These are phyloP conservation scores for Pimpla rufipes DNA, from an alignment of 2,888 invertebrate genomes.

Conservation along the genomic window DNA sequence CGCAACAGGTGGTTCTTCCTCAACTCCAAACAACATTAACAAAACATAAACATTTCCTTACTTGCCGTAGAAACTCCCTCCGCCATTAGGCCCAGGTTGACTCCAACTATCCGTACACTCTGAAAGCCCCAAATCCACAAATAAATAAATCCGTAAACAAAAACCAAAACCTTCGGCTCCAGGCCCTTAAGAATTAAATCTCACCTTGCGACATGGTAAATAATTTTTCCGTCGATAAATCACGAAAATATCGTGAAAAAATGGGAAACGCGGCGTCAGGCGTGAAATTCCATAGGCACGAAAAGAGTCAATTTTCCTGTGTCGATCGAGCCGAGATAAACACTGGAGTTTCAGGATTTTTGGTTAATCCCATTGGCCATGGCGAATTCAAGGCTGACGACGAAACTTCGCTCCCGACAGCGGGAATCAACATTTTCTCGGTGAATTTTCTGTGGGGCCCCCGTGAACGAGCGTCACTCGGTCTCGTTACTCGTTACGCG, in stretches of 20 bases:
- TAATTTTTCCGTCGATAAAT: neutral
- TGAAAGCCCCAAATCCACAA: conserved; percentile 35
- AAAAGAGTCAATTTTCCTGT: conserved; percentile 9
- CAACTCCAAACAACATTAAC: too few relatives aligned
- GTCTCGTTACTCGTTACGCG: conserved; percentile 14
- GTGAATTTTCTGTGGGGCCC: neutral
- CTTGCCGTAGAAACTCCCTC: conserved; percentile 88
- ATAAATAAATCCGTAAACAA: neutral
- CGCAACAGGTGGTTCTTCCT: too few relatives aligned
- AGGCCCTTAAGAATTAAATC: neutral
- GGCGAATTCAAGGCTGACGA: conserved; percentile 26
- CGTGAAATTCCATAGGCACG: neutral
- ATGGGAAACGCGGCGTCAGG: neutral
- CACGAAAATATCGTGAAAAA: neutral
- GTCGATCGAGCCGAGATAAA: conserved; percentile 26
- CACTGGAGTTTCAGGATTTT: conserved; percentile 32
- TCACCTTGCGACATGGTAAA: conserved; percentile 56
- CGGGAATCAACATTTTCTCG: conserved; percentile 49
- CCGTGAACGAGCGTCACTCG: conserved; percentile 28
- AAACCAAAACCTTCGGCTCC: neutral
- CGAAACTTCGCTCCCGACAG: conserved; percentile 8
- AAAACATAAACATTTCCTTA: conserved; percentile 82
- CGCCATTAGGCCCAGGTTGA: conserved; percentile 88
- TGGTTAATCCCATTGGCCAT: conserved; percentile 55
- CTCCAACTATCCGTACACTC: conserved; percentile 84